phyloP scores from a whole-genome alignment of 2,797 vertebrate genomes.

The Pyrrhura leucotis region DNA sequence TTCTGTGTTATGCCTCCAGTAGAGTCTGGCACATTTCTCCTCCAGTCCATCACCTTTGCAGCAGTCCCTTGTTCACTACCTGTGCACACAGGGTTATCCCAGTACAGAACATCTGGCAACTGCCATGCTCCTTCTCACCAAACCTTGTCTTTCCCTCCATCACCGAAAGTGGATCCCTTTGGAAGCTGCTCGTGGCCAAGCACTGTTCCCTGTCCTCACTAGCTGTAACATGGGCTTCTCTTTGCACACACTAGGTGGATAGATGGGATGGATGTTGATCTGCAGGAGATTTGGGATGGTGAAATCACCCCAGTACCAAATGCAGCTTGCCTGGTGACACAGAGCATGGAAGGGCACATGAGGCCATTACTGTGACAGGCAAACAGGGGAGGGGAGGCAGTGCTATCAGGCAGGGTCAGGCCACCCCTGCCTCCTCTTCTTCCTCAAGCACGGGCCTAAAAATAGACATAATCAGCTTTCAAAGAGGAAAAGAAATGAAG shows the following conservation, averaged over 20 bases:
- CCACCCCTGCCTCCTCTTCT: constrained; percentile 4
- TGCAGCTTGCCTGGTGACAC: accelerated
- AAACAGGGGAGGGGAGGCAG: not conserved
- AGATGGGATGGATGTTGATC: accelerated
- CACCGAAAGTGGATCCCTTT: accelerated
- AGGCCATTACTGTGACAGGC: not conserved
- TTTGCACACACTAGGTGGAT: accelerated
- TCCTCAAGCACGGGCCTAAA: constrained; percentile 33
- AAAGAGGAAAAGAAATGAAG: constrained; percentile 66
- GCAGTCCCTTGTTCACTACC: not conserved
- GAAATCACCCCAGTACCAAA: not conserved
- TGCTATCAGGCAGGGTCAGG: not conserved
- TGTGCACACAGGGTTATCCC: not conserved
- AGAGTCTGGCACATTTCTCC: not conserved
- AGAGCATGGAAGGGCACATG: accelerated
- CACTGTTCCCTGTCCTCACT: accelerated
- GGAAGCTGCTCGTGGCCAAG: not conserved
- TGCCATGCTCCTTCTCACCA: not conserved
- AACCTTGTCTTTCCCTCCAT: accelerated
- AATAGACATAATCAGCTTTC: constrained; percentile 72
- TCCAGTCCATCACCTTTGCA: accelerated
- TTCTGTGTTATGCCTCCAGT: not conserved
- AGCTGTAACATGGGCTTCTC: accelerated
- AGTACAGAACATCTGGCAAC: not conserved
- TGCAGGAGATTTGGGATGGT: not conserved